phyloP scores from a whole-genome alignment of 2,797 vertebrate genomes.

The Gastrophryne carolinensis region DNA sequence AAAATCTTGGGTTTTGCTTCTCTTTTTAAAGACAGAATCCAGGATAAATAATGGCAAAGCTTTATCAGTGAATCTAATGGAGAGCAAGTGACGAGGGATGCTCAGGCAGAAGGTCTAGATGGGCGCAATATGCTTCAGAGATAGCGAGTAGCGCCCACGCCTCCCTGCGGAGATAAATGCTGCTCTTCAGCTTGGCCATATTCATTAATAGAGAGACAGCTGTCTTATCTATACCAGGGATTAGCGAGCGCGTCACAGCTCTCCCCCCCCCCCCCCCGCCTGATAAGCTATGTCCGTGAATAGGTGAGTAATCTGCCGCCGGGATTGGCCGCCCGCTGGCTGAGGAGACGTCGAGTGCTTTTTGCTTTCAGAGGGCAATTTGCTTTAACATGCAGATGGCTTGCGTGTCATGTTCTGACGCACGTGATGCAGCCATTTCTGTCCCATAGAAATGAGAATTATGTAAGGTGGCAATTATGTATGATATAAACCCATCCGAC shows the following conservation, averaged over 20 bases:
- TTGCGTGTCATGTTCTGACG: background rate
- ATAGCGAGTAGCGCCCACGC: background rate
- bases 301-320: background rate
- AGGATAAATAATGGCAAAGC: no score
- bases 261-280: no score
- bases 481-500: no score
- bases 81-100: no score
- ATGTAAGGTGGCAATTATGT: no score
- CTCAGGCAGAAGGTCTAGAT: background rate
- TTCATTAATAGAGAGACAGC: conserved; percentile 1
- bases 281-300: background rate
- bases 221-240: background rate
- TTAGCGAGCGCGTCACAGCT: background rate
- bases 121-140: background rate
- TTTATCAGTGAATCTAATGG: no score
- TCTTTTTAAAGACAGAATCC: no score
- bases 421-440: no score
- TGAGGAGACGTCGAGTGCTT: background rate
- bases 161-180: background rate
- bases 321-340: background rate
- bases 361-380: background rate
- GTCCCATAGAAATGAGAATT: no score
- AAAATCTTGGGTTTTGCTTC: no score
- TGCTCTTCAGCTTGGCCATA: background rate
- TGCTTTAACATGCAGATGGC: background rate